phyloP scores from a whole-genome alignment of 2,113 vertebrate genomes.

The Atherinomorus stipes region DNA sequence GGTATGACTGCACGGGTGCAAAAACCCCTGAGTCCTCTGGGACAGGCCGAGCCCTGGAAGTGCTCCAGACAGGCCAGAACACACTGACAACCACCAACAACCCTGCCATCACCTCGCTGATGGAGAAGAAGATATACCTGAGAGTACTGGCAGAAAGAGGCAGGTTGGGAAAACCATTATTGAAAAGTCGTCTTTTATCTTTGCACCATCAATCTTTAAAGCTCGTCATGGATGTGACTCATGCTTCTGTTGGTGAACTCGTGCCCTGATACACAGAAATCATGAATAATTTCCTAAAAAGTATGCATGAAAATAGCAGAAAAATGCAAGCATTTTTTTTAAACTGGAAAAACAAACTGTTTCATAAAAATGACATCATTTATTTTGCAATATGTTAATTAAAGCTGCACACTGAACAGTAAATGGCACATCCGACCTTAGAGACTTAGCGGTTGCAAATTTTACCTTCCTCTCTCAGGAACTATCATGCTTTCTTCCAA shows the following conservation, averaged over 20 bases:
- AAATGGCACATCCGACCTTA: constrained; percentile 21
- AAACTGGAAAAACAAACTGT: too few species aligned
- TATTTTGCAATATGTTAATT: constrained; percentile 29
- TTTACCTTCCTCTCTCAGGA: constrained; percentile 73
- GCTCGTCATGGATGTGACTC: background rate
- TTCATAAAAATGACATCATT: background rate
- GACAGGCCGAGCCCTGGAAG: constrained; percentile 64
- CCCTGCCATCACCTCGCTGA: background rate
- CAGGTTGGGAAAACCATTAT: constrained; percentile 1
- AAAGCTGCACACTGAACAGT: background rate
- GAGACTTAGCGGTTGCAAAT: constrained; percentile 63
- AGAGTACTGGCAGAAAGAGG: background rate
- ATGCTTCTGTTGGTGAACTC: background rate
- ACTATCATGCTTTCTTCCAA: constrained; percentile 86
- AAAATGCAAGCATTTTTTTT: background rate
- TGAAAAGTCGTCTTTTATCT: background rate
- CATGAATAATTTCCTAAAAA: background rate
- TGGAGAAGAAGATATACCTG: background rate
- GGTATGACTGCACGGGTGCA: constrained; percentile 74
- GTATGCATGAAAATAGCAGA: background rate
- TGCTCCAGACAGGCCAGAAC: constrained; percentile 43
- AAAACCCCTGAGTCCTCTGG: constrained; percentile 74
- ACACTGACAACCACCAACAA: background rate
- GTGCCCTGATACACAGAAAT: background rate
- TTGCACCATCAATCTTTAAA: constrained; percentile 13